phyloP scores from a whole-genome alignment of 2,888 invertebrate genomes.

The Dugesia japonica region DNA sequence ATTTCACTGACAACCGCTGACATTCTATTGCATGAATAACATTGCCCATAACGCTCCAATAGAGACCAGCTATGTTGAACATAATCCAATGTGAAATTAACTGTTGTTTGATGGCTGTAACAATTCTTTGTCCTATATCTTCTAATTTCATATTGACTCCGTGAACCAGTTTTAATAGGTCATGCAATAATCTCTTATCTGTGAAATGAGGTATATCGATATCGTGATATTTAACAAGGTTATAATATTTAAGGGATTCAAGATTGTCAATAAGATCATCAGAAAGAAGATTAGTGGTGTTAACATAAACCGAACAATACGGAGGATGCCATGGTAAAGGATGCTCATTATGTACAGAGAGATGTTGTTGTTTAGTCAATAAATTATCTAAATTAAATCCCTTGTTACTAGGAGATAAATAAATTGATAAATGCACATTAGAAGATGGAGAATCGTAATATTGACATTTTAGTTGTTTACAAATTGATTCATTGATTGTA shows the following conservation, averaged over 20 bases:
- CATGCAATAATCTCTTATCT: constrained; percentile 39
- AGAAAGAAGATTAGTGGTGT: neutral
- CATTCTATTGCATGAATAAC: constrained; percentile 59
- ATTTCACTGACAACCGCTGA: constrained; percentile 54
- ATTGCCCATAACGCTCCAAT: constrained; percentile 62
- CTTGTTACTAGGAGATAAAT: constrained; percentile 63
- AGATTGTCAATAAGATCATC: constrained; percentile 41
- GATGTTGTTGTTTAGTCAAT: constrained; percentile 55
- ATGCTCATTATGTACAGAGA: constrained; percentile 55
- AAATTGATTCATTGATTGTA: neutral
- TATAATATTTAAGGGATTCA: constrained; percentile 41
- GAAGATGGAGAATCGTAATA: no score
- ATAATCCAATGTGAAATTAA: constrained; percentile 61
- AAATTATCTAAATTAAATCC: constrained; percentile 56
- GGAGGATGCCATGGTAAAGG: constrained; percentile 57
- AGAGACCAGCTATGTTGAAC: constrained; percentile 59
- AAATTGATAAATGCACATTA: constrained; percentile 53
- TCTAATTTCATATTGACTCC: constrained; percentile 42
- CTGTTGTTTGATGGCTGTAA: constrained; percentile 54
- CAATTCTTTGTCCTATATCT: constrained; percentile 64
- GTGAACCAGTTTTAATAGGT: neutral
- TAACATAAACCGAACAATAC: constrained; percentile 13
- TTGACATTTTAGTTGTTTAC: neutral
- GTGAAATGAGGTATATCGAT: constrained; percentile 35
- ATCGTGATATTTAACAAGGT: constrained; percentile 37